phyloP scores from a whole-genome alignment of 2,113 vertebrate species.

The Sus scrofa region T2T-Sscrofa CM000824.6:205843001-205843500 shows the following conservation, averaged over 20 bases:
- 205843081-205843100: background rate
- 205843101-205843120: background rate
- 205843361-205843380: background rate
- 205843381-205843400: slow-evolving; percentile 20
- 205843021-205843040: background rate
- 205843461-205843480: background rate
- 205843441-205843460: background rate
- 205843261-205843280: slow-evolving; percentile 98
- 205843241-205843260: slow-evolving; percentile 99
- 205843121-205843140: background rate
- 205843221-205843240: slow-evolving; percentile 97
- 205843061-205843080: background rate
- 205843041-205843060: slow-evolving; percentile 27
- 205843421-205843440: background rate
- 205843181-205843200: slow-evolving; percentile 11
- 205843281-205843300: slow-evolving; percentile 98
- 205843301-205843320: slow-evolving; percentile 81
- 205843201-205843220: slow-evolving; percentile 52
- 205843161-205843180: slow-evolving; percentile 19
- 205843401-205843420: background rate
- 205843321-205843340: background rate
- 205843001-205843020: background rate
- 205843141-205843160: background rate
- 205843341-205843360: background rate
- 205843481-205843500: background rate